Evolutionary conservation across 2,113 vertebrate species (phyloP), one percentile per base, ranked within the genome.

Genomic region (Actenoides lindsayi): DNA sequence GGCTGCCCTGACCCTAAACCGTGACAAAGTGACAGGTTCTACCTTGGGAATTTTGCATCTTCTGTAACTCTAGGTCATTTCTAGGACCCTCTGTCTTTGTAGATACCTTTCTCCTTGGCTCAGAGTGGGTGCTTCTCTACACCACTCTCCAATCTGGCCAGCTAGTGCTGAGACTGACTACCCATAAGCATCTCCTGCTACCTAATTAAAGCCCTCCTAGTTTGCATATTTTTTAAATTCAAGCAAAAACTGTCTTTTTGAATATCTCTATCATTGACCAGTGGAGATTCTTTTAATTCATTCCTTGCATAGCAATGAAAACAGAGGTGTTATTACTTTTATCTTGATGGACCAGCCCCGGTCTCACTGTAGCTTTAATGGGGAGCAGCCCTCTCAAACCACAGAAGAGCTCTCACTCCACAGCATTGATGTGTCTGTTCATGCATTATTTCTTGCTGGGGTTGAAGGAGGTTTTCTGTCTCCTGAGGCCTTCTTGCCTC

Each of bases 191-290:
- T 30, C 19, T 86, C 15, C 30, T 60, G 50, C n/a, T 79, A 60
- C 46, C 48, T 69, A 69, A 74, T 79, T 54, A 69, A 78, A 92
- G 9, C 24, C 10, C 9, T 82, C 6, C 44, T 62, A 21, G 8
- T 70, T 75, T 82, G n/a, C 35, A 21, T 53, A 54, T 44, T 83
- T 96, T 86, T 87, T 21, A 92, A 89, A 94, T 67, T 67, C 48
- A 73, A 0, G n/a, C 84, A 57, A 78, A 18, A 75, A 12, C 16
- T 57, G 21, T 28, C 28, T 90, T 92, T 89, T 82, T 31, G 89
- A 54, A 54, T 94, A 79, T 69, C 60, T 73, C 89, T 81, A 57
- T 90, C 64, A 64, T 62, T 71, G 59, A 63, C 28, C 50, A 63
- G 46, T 63, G 37, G 60, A 83, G 46, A 88, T 75, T 56, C 68